A percentile compares a stretch with the other conserved stretches of the same genome.
phyloP scores from a whole-genome alignment of 1,140 invertebrate species.

The Atopsyche davidsoni region DNA sequence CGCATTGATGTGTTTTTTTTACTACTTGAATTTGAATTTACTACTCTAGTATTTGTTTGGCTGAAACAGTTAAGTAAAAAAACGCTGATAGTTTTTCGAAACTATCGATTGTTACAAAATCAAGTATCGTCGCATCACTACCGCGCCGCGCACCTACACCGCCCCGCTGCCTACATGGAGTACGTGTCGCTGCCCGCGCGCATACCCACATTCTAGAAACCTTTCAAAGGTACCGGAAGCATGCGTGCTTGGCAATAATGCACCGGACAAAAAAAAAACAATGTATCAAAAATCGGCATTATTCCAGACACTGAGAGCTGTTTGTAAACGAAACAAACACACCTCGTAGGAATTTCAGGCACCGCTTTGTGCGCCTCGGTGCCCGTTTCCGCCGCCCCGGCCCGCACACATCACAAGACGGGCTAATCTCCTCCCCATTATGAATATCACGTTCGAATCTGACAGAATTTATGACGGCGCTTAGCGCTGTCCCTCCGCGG shows the following conservation, averaged over 20 bases:
- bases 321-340: constrained; percentile 15
- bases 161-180: background rate
- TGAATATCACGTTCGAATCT: constrained; percentile 22
- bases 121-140: background rate
- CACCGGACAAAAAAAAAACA: constrained; percentile 8
- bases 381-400: background rate
- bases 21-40: too few relatives aligned
- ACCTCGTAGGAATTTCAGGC: constrained; percentile 10
- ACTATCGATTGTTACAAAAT: too few relatives aligned
- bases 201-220: constrained; percentile 8
- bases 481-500: constrained; percentile 18
- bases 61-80: too few relatives aligned
- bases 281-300: constrained; percentile 10
- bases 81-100: too few relatives aligned
- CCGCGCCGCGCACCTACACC: background rate
- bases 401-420: background rate
- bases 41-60: too few relatives aligned
- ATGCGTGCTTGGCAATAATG: constrained; percentile 27
- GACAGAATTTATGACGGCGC: constrained; percentile 28
- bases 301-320: constrained; percentile 18
- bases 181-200: background rate
- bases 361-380: background rate
- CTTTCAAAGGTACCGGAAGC: constrained; percentile 24
- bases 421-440: constrained; percentile 24
- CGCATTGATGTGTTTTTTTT: too few relatives aligned